Evolutionary conservation across 2,797 vertebrate species (phyloP).

Genomic region (Otolemur crassicaudatus): DNA sequence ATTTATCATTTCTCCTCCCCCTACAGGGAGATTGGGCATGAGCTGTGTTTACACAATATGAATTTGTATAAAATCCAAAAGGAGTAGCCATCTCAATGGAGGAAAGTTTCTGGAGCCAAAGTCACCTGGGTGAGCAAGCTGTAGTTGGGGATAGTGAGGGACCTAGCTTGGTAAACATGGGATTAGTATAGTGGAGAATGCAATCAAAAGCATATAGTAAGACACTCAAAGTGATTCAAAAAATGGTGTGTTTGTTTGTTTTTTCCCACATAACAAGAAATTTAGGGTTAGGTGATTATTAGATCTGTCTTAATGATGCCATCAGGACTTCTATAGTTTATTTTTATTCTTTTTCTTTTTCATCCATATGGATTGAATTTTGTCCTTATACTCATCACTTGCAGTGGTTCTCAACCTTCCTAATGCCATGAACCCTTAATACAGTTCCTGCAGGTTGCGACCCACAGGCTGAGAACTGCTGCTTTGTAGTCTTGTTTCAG

Average conservation of each 20-base stretch:
- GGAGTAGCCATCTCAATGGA: neutral
- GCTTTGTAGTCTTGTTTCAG: neutral
- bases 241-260: neutral
- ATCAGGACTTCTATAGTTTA: neutral
- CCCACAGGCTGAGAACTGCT: too few relatives aligned
- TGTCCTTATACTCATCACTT: neutral
- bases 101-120: neutral
- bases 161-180: neutral
- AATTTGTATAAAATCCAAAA: neutral
- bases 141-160: neutral
- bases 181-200: neutral
- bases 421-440: too few relatives aligned
- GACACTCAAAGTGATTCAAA: neutral
- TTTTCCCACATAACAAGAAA: neutral
- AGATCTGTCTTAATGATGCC: neutral
- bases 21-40: accelerated
- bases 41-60: accelerated
- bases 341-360: neutral
- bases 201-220: neutral
- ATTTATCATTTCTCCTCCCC: neutral
- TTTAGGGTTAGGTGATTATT: neutral
- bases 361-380: neutral
- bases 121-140: neutral
- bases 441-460: too few relatives aligned
- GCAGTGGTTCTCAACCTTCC: too few relatives aligned